A percentile compares a stretch with the other conserved stretches of the same genome.
Conservation (phyloP, 2,888 invertebrate genomes). For the Drosophila stalkeri region DNA sequence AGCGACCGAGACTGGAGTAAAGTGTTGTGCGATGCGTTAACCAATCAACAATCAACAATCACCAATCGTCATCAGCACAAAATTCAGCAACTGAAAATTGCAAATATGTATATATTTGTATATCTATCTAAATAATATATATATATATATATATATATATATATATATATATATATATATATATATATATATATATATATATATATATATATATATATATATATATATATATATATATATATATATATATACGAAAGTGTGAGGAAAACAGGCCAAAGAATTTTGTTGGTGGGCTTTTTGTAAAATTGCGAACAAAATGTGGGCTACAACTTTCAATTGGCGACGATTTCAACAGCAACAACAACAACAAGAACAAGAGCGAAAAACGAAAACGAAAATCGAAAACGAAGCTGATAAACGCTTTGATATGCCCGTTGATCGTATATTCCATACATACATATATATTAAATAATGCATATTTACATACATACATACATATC, state of each 20-base stretch:
- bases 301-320: slow-evolving; percentile 55
- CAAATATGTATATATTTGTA: neutral
- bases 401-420: slow-evolving; percentile 68
- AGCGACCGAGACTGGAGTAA: neutral
- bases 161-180: no score
- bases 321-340: slow-evolving; percentile 72
- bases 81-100: slow-evolving; percentile 19
- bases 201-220: no score
- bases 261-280: slow-evolving; percentile 48
- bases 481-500: neutral
- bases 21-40: slow-evolving; percentile 20
- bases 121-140: no score
- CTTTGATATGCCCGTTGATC: slow-evolving; percentile 49
- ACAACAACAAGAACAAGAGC: slow-evolving; percentile 5
- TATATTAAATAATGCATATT: slow-evolving; percentile 10
- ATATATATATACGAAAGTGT: no score
- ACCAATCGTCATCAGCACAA: slow-evolving; percentile 31
- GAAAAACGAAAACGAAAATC: slow-evolving; percentile 22
- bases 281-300: slow-evolving; percentile 34
- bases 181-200: neutral
- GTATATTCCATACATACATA: slow-evolving; percentile 11
- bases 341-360: slow-evolving; percentile 29
- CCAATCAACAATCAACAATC: slow-evolving; percentile 28
- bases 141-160: no score
- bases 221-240: no score